Percentiles rank a stretch among this genome's conserved stretches.
Conservation (phyloP, 1,140 invertebrate genomes). For the Samia ricini region DNA sequence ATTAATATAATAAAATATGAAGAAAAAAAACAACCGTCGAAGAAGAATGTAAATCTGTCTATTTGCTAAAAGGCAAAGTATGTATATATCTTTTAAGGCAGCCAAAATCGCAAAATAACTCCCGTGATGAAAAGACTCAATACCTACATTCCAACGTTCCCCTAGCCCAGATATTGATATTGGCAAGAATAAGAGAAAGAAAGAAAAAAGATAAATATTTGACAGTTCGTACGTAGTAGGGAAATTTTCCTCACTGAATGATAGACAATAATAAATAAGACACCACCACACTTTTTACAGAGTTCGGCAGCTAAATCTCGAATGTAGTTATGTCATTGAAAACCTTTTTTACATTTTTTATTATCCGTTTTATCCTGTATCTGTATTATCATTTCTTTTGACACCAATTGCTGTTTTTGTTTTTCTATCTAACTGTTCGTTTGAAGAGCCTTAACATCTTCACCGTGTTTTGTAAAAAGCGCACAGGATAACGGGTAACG, state of each 20-base stretch:
- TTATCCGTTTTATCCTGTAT: too few relatives aligned
- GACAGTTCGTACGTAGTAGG: slow-evolving; percentile 47
- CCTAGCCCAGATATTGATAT: slow-evolving; percentile 49
- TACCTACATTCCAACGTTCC: slow-evolving; percentile 49
- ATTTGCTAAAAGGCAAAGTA: slow-evolving; percentile 14
- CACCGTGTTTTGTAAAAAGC: too few relatives aligned
- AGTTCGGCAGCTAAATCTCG: slow-evolving; percentile 36
- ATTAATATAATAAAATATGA: not conserved
- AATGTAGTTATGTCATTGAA: slow-evolving; percentile 32
- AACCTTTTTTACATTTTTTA: slow-evolving; percentile 16
- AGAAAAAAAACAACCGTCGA: not conserved
- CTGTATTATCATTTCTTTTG: not conserved
- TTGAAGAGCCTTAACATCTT: too few relatives aligned
- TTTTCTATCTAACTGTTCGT: too few relatives aligned
- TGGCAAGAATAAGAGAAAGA: slow-evolving; percentile 44
- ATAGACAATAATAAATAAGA: slow-evolving; percentile 56
- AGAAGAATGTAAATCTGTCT: not conserved
- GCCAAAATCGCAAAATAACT: slow-evolving; percentile 47
- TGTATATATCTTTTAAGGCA: slow-evolving; percentile 42
- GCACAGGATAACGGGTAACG: too few relatives aligned
- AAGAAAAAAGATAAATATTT: slow-evolving; percentile 62
- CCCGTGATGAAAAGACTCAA: slow-evolving; percentile 44
- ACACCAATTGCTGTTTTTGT: not conserved
- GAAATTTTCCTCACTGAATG: slow-evolving; percentile 42
- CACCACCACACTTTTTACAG: slow-evolving; percentile 28